Evolutionary conservation across 2,797 vertebrate genomes (phyloP).

Genomic region (Babyrousa celebensis): DNA sequence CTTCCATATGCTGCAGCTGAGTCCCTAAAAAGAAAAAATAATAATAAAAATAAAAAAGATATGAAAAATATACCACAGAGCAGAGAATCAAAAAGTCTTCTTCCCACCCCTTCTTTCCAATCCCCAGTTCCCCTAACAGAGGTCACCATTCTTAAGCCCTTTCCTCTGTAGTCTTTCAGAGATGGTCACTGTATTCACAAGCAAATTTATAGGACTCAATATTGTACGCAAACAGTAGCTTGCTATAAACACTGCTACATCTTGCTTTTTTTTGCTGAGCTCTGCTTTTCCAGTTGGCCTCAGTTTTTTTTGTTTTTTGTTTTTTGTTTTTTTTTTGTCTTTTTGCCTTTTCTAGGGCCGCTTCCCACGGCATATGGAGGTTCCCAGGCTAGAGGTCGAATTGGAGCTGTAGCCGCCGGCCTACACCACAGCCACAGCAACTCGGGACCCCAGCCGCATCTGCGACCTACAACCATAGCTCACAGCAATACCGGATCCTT

Average conservation of each 20-base stretch:
- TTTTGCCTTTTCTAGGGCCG: too few species aligned
- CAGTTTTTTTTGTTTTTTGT: neutral
- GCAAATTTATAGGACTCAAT: neutral
- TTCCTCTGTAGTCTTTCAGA: neutral
- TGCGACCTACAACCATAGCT: too few species aligned
- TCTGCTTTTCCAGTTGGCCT: constrained; percentile 22
- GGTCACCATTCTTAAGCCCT: neutral
- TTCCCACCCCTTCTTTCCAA: constrained; percentile 7
- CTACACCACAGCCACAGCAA: too few species aligned
- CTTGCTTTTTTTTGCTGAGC: neutral
- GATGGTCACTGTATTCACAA: neutral
- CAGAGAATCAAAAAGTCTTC: neutral
- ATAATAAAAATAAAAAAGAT: neutral
- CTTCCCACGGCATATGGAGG: too few species aligned
- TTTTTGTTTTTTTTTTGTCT: neutral
- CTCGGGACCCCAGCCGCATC: too few species aligned
- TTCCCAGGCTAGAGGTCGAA: too few species aligned
- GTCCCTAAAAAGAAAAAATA: too few species aligned
- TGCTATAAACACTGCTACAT: neutral
- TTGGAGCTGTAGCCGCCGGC: too few species aligned
- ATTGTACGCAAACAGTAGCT: neutral
- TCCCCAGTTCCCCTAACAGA: neutral
- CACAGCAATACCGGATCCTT: too few species aligned
- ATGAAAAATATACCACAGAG: constrained; percentile 37
- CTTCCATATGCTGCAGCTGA: too few species aligned